Conservation (phyloP, 2,888 invertebrate species). For the Volucella inanis region DNA sequence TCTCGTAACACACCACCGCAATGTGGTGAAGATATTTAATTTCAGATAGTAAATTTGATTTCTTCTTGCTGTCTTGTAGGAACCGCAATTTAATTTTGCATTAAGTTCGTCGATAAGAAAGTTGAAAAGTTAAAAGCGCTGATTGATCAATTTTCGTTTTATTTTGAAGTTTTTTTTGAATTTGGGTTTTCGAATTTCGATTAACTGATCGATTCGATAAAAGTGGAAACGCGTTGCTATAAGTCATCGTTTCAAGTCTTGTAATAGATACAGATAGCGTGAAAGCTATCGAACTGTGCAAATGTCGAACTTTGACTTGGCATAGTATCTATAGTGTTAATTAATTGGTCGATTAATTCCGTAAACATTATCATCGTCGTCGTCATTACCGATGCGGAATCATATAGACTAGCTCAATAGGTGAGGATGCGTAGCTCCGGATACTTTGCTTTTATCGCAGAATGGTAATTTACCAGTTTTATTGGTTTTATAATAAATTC, state of each 20-base stretch:
- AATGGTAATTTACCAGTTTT: constrained; percentile 13
- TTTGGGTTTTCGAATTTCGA: neutral
- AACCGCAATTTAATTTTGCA: constrained; percentile 23
- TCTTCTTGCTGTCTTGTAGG: neutral
- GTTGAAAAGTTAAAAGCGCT: neutral
- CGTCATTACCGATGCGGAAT: constrained; percentile 5
- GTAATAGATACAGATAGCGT: neutral
- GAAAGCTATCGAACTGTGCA: neutral
- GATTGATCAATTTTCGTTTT: constrained; percentile 2
- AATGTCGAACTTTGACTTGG: constrained; percentile 24
- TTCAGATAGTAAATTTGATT: constrained; percentile 4
- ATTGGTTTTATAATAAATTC: neutral
- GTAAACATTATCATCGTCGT: neutral
- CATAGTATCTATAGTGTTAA: neutral
- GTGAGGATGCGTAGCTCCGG: neutral
- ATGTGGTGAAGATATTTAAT: neutral
- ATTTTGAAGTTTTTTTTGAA: neutral
- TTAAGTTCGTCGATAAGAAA: constrained; percentile 17
- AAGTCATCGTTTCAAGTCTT: neutral
- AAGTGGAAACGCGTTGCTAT: neutral
- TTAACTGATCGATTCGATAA: constrained; percentile 15
- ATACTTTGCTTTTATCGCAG: neutral
- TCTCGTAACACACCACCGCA: neutral
- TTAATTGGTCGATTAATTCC: constrained; percentile 14
- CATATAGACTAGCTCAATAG: neutral